A percentile compares a stretch with the other conserved stretches of the same genome.
phyloP scores from a whole-genome alignment of 2,113 vertebrate genomes.

The Capreolus pygargus region DNA sequence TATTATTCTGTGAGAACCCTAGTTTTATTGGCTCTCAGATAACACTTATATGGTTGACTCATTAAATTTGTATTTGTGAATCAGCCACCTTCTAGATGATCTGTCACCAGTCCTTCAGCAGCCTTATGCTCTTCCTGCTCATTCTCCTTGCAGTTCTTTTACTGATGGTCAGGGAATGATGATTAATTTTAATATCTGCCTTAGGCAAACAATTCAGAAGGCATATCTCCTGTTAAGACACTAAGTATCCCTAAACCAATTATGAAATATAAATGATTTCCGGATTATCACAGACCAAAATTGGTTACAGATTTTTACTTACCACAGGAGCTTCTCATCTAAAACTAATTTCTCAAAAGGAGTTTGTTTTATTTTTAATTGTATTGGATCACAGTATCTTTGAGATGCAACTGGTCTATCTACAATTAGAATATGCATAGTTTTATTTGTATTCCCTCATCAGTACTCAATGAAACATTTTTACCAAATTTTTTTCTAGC shows the following conservation, averaged over 20 bases:
- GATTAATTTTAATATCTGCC: constrained; percentile 67
- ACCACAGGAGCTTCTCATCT: background rate
- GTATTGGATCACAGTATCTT: background rate
- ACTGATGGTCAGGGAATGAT: constrained; percentile 31
- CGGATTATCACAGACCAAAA: constrained; percentile 38
- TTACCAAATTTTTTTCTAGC: background rate
- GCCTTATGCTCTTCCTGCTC: background rate
- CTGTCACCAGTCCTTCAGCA: background rate
- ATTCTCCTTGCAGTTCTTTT: background rate
- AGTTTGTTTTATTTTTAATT: background rate
- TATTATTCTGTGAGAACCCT: background rate
- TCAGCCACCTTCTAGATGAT: background rate
- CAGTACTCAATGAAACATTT: background rate
- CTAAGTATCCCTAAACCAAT: constrained; percentile 43
- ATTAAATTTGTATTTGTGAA: background rate
- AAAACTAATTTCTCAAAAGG: constrained; percentile 12
- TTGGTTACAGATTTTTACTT: background rate
- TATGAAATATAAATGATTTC: constrained; percentile 58
- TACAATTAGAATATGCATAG: background rate
- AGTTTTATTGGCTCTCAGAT: background rate
- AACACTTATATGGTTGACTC: background rate
- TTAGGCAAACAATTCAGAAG: constrained; percentile 60
- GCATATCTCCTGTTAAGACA: constrained; percentile 43
- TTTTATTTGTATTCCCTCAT: background rate
- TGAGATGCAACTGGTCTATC: background rate